Evolutionary conservation across 1,140 invertebrate genomes (phyloP).

Genomic region (Aphidius gifuensis): DNA sequence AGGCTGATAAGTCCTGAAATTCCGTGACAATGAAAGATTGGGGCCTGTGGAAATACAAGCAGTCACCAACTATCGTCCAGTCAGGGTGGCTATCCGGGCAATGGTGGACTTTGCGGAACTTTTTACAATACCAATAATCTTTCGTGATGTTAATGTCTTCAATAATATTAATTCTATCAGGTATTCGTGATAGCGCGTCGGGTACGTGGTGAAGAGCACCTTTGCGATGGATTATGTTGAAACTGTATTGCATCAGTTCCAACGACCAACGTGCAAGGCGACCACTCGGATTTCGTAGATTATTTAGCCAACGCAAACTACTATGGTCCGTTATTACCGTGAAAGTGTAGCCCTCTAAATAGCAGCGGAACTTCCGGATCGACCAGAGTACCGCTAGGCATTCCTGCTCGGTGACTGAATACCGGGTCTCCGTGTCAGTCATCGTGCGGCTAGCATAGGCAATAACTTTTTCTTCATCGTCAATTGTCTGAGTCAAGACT

Average conservation of each 20-base stretch:
- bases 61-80: slow-evolving; percentile 18
- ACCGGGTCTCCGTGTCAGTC: slow-evolving; percentile 23
- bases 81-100: slow-evolving; percentile 16
- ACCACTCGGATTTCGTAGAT: slow-evolving; percentile 34
- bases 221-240: slow-evolving; percentile 28
- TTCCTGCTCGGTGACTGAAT: slow-evolving; percentile 45
- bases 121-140: slow-evolving; percentile 24
- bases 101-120: slow-evolving; percentile 7
- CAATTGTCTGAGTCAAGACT: slow-evolving; percentile 30
- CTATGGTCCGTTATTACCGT: slow-evolving; percentile 47
- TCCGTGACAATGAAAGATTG: too few relatives aligned
- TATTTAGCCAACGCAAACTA: slow-evolving; percentile 43
- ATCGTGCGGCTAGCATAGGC: background rate
- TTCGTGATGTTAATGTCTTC: background rate
- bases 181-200: slow-evolving; percentile 30
- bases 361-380: slow-evolving; percentile 33
- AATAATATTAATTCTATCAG: background rate
- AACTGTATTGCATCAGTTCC: slow-evolving; percentile 23
- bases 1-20: too few relatives aligned
- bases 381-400: slow-evolving; percentile 11
- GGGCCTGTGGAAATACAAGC: slow-evolving; percentile 20
- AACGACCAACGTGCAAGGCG: slow-evolving; percentile 21
- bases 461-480: slow-evolving; percentile 35
- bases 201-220: slow-evolving; percentile 33
- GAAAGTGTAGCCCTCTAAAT: slow-evolving; percentile 45